Base-by-base conservation (phyloP, 2,113 vertebrate genomes). In the Eulemur rufifrons region DNA sequence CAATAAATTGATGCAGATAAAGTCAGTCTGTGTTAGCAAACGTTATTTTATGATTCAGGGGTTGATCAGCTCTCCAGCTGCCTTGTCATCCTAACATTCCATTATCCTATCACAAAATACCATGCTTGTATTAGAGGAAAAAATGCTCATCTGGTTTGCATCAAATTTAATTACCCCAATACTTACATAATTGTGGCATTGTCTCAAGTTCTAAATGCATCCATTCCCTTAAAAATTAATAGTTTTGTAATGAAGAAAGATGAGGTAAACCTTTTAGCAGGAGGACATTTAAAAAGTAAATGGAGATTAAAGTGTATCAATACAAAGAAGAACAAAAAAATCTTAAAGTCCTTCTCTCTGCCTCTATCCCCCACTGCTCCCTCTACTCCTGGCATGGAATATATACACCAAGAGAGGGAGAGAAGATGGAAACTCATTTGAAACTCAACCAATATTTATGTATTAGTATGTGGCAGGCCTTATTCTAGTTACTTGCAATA, bases 121-220 rank as follows among this genome's bases (percentile, higher is more conserved):
- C 66, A 93, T 54, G 37, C 61, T 89, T 95, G 56, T 94, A 50
- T 95, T 95, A 97, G 52, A 92, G 50, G 37, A 74, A 93, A 90
- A 90, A 88, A 91, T 88, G 68, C n/a, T 47, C 59, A 91, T 91
- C 78, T 93, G 83, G 66, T 86, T 86, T 73, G 74, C 78, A 83
- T 86, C 52, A 91, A 93, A 96, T 93, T 95, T 95, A 94, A 95
- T 97, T 96, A 94, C 52, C 45, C 56, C 85, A 84, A 92, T 87
- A 66, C 52, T 97, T 54, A 89, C 61, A n/a, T 94, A 94, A 95
- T 95, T 94, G 96, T 68, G 61, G 66, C 85, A 39, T 91, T 96
- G 64, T 96, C 71, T 93, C 32, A 89, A 91, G 61, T 95, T 97
- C 54, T 56, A 97, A 94, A 89, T 86, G 71, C 27, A 95, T 59